Evolutionary conservation across 2,113 vertebrate genomes (phyloP).

Genomic region (Calyptommatus sinebrachiatus): DNA sequence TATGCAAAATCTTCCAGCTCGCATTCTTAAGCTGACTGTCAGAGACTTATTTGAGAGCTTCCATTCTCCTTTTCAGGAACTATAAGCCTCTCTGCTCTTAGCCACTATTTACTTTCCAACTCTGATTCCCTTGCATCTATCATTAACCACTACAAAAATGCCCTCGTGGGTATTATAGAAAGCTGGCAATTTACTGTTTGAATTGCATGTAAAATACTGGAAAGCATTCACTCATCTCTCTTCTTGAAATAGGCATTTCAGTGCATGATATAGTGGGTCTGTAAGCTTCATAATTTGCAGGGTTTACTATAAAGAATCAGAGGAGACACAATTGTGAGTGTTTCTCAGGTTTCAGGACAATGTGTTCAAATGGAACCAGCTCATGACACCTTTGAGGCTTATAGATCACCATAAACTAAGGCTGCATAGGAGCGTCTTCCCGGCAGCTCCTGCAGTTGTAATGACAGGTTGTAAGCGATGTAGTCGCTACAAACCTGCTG

Average conservation of each 20-base stretch:
- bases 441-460: no score
- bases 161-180: not conserved
- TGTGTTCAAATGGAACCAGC: no score
- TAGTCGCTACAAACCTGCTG: no score
- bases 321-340: not conserved
- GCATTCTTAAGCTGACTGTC: constrained; percentile 39
- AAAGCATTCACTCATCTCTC: not conserved
- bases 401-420: no score
- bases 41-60: constrained; percentile 48
- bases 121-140: constrained; percentile 28
- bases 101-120: constrained; percentile 37
- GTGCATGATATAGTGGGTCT: not conserved
- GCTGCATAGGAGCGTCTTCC: no score
- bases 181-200: constrained; percentile 8
- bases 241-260: not conserved
- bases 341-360: not conserved
- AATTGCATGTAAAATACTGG: not conserved
- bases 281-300: not conserved
- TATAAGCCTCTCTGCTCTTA: constrained; percentile 46
- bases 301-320: not conserved
- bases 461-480: no score
- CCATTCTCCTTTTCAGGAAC: constrained; percentile 21
- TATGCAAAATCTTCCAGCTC: constrained; percentile 34
- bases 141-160: constrained; percentile 27
- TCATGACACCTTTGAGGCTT: no score